Evolutionary conservation across 2,113 vertebrate genomes (phyloP).

Genomic region (Calidris pugnax): DNA sequence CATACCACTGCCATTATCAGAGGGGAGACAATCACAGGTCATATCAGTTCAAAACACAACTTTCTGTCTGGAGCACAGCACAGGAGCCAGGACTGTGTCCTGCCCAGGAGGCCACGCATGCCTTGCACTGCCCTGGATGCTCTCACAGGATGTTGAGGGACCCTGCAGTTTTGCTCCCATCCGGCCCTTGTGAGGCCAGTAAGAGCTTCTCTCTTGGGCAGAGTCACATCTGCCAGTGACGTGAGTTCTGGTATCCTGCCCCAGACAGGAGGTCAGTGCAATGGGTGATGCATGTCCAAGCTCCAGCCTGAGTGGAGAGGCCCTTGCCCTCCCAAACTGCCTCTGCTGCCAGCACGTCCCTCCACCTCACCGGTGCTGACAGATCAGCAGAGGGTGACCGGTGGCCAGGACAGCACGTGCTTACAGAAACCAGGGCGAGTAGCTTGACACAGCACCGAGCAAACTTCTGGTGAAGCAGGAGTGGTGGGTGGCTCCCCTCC

Average conservation of each 20-base stretch:
- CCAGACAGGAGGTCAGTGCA: neutral
- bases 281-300: neutral
- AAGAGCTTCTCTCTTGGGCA: neutral
- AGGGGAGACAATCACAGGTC: neutral
- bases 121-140: neutral
- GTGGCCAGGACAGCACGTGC: fast-evolving
- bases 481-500: neutral
- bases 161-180: fast-evolving
- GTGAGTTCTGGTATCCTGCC: neutral
- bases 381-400: neutral
- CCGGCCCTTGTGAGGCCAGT: fast-evolving
- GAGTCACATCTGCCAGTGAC: neutral
- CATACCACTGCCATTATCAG: neutral
- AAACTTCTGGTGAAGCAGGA: neutral
- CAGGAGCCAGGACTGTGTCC: neutral
- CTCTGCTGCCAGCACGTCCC: neutral
- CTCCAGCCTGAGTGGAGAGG: neutral
- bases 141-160: neutral
- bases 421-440: neutral
- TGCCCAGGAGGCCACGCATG: fast-evolving
- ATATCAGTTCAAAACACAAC: fast-evolving
- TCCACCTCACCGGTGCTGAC: neutral
- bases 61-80: neutral
- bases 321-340: neutral
- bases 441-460: neutral